Percentiles rank a stretch among this genome's conserved stretches.
phyloP scores from a whole-genome alignment of 92 coral and sea anemone species.

The Umimayanthus kanabou region DNA sequence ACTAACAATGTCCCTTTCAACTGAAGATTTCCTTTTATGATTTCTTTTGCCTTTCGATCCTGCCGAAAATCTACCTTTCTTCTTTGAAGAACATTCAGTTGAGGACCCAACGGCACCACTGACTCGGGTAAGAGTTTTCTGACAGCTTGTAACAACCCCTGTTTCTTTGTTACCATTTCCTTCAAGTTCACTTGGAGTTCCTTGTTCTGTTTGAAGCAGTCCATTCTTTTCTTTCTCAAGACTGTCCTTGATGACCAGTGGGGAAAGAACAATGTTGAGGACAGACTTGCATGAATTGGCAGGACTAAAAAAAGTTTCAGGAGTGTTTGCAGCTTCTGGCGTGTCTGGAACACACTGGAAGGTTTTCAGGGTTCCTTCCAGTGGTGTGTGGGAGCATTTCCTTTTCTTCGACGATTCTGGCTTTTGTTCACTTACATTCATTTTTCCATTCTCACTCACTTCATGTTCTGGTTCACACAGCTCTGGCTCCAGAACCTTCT shows the following conservation, averaged over 20 bases:
- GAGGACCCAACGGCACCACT: background rate
- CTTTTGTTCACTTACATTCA: background rate
- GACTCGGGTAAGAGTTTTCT: background rate
- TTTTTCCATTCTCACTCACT: background rate
- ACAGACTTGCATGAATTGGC: slow-evolving; percentile 51
- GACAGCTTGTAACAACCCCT: background rate
- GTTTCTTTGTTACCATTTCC: background rate
- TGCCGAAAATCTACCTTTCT: slow-evolving; percentile 1
- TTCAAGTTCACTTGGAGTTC: slow-evolving; percentile 30
- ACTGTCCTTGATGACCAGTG: slow-evolving; percentile 45
- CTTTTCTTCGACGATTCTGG: slow-evolving; percentile 14
- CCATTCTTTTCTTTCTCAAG: slow-evolving; percentile 18
- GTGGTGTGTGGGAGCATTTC: background rate
- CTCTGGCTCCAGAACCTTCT: background rate
- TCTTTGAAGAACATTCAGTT: background rate
- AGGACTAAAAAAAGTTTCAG: slow-evolving; percentile 1
- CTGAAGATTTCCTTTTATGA: slow-evolving; percentile 11
- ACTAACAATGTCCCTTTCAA: slow-evolving; percentile 11
- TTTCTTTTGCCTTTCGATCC: slow-evolving; percentile 1
- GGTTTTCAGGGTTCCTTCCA: background rate
- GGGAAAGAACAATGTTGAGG: slow-evolving; percentile 39
- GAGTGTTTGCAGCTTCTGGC: background rate
- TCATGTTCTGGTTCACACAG: background rate
- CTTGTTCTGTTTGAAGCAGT: background rate
- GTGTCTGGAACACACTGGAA: slow-evolving; percentile 22